Conservation (phyloP, 2,113 vertebrate genomes). For the Cricetomys ansorgei region DNA sequence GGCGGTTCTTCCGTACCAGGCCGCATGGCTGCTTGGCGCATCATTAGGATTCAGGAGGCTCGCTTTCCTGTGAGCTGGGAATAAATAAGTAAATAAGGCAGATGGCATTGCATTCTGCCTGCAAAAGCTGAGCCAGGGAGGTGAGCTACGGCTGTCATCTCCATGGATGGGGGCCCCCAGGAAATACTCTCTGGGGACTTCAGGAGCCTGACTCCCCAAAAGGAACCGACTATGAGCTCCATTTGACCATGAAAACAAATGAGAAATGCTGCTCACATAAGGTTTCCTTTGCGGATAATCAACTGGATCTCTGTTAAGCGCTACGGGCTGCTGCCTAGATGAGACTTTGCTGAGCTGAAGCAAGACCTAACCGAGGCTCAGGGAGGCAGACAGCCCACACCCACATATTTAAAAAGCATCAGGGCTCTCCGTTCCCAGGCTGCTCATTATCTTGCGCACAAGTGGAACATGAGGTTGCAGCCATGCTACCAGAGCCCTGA, state of each 20-base stretch:
- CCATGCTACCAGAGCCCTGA: neutral
- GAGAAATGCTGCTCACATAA: neutral
- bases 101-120: neutral
- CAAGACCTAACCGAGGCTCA: neutral
- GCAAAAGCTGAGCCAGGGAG: neutral
- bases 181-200: neutral
- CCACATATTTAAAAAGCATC: neutral
- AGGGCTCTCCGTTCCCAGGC: slow-evolving; percentile 60
- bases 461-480: slow-evolving; percentile 21
- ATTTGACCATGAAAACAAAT: neutral
- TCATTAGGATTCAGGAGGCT: neutral
- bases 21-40: neutral
- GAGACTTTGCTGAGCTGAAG: fast-evolving
- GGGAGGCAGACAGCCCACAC: neutral
- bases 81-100: neutral
- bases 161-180: neutral
- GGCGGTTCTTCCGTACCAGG: neutral
- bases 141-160: neutral
- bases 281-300: neutral
- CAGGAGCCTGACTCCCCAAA: neutral
- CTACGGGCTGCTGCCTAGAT: neutral
- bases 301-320: slow-evolving; percentile 1
- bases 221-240: neutral
- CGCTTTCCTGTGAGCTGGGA: neutral
- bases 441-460: slow-evolving; percentile 62